phyloP scores from a whole-genome alignment of 1,140 invertebrate species.

The Drosophila sulfurigaster region DNA sequence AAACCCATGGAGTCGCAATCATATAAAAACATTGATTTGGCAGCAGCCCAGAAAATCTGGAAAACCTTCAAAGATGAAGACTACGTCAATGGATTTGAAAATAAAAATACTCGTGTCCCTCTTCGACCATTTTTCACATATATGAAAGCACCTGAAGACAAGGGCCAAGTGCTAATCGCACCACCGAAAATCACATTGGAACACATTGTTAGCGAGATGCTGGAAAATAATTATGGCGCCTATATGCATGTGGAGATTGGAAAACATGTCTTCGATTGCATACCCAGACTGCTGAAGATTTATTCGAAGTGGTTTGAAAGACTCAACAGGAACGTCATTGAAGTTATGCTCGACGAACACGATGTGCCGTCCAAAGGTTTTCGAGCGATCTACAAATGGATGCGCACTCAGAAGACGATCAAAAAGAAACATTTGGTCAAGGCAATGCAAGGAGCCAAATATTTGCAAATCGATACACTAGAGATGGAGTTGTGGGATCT shows the following conservation, averaged over 20 bases:
- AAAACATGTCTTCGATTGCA: neutral
- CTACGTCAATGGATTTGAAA: too few relatives aligned
- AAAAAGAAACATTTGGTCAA: rapidly evolving
- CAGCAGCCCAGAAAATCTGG: too few relatives aligned
- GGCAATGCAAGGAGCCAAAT: slow-evolving; percentile 23
- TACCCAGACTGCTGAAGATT: neutral
- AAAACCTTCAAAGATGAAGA: too few relatives aligned
- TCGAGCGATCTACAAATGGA: slow-evolving; percentile 32
- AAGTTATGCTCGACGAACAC: neutral
- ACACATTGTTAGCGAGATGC: neutral
- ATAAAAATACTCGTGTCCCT: too few relatives aligned
- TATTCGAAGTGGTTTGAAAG: neutral
- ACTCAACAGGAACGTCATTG: neutral
- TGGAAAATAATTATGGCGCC: neutral
- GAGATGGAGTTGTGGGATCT: slow-evolving; percentile 16
- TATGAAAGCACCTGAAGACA: too few relatives aligned
- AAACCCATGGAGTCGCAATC: too few relatives aligned
- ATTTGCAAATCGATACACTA: slow-evolving; percentile 10
- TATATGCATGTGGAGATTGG: neutral
- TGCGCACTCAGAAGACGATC: slow-evolving; percentile 15
- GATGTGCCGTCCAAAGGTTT: slow-evolving; percentile 15
- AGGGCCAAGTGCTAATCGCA: too few relatives aligned
- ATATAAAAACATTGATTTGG: too few relatives aligned
- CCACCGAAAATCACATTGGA: neutral
- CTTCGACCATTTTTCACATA: too few relatives aligned